These are phyloP conservation scores for Bombus breviceps DNA, from an alignment of 1,140 invertebrate genomes.

Conservation along the genomic window DNA sequence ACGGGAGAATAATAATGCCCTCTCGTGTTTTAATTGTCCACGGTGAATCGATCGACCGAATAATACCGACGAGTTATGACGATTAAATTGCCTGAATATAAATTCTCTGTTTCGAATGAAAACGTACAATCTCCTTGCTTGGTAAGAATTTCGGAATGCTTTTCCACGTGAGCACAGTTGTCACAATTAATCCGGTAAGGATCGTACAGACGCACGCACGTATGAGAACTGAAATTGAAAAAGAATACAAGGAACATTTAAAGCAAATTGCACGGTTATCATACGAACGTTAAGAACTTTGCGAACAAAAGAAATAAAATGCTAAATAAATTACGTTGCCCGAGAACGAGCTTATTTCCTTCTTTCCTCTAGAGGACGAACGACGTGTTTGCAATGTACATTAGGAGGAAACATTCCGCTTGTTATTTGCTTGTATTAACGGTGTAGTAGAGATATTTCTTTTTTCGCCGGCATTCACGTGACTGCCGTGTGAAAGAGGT, in stretches of 20 bases:
- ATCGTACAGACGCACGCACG: too few species aligned
- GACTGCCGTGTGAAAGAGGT: not conserved
- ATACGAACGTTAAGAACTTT: not conserved
- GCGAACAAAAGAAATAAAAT: not conserved
- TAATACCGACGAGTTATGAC: slow-evolving; percentile 9
- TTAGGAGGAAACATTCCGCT: not conserved
- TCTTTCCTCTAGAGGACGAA: not conserved
- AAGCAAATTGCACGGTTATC: not conserved
- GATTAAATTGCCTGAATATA: slow-evolving; percentile 4
- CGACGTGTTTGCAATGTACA: not conserved
- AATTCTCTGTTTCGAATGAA: not conserved
- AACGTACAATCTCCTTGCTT: not conserved
- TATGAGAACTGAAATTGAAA: not conserved
- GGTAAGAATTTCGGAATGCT: not conserved
- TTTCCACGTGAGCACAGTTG: too few species aligned
- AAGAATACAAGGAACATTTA: not conserved
- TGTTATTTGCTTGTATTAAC: not conserved
- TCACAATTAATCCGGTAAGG: not conserved
- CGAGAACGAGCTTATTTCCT: not conserved
- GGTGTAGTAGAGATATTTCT: not conserved
- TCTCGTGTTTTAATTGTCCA: slow-evolving; percentile 2
- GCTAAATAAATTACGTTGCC: not conserved
- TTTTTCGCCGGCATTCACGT: not conserved
- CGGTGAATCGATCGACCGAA: slow-evolving; percentile 13
- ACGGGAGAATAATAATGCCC: slow-evolving; percentile 8